Base-by-base conservation (phyloP, 2,888 invertebrate species). In the Amorpha juglandis region DNA sequence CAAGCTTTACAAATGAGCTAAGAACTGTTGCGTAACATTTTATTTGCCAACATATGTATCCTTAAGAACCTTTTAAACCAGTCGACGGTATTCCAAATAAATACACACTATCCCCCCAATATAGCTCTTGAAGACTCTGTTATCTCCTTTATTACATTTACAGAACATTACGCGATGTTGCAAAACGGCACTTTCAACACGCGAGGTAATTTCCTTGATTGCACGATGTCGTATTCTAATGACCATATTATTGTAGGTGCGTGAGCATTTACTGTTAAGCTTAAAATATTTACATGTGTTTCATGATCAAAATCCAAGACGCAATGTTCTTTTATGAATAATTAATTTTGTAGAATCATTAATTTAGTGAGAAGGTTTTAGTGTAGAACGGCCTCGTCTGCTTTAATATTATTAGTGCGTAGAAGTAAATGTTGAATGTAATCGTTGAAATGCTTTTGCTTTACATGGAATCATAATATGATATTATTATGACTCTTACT, bases 81-180 rank as follows among this genome's bases (percentile, higher is more conserved):
- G 58, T 58, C 11, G 42, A 19, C 38, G 42, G 19, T 21, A 42
- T 38, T 42, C 19, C 58, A 38, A 38, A 58, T 42, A 58, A 58
- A 55, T 27, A 63, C 45, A 63, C 27, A 63, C 45, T 63, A 47
- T 63, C 53, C 53, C 38, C 42, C 16, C 14, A 16, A 53, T 62
- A 52, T 45, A 62, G 65, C 62, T 14, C 42, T 62, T 52, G 51
- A 65, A 63, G 45, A 47, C 47, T 27, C 27, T 65, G 50, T 67
- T 67, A 76, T 79, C 72, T 75, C 70, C 69, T 80, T 79, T 80
- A 80, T 76, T 76, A 77, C 70, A 76, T 78, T 78, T 80, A 78
- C 80, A 81, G 70, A 77, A 79, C 79, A 81, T 81, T 81, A 79
- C 71, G 67, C 73, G 73, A 76, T 70, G 71, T 81, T 75, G 75